Conservation (phyloP, 2,888 invertebrate genomes). For the Catocala sponsa region DNA sequence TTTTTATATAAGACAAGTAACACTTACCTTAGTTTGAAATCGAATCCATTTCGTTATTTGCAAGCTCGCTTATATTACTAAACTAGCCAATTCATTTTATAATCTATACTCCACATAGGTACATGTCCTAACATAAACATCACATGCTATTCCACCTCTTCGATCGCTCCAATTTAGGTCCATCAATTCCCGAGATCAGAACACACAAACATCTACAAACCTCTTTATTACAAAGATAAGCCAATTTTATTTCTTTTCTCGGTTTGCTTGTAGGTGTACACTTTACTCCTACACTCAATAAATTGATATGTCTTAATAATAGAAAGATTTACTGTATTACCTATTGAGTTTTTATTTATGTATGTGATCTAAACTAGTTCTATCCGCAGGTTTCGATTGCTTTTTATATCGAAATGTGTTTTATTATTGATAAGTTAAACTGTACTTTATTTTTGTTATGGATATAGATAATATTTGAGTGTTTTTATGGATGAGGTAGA, state of each 20-base stretch:
- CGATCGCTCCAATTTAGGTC: constrained; percentile 19
- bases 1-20: too few species aligned
- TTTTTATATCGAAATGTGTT: neutral
- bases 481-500: too few species aligned
- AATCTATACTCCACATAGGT: too few species aligned
- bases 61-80: too few species aligned
- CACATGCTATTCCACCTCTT: neutral
- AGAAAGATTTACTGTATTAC: constrained; percentile 36
- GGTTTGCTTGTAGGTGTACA: constrained; percentile 29
- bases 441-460: too few species aligned
- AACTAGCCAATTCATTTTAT: too few species aligned
- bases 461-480: too few species aligned
- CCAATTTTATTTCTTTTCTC: constrained; percentile 48
- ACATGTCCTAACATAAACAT: too few species aligned
- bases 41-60: too few species aligned
- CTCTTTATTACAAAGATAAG: constrained; percentile 53
- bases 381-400: neutral
- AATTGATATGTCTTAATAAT: constrained; percentile 61
- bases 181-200: constrained; percentile 30
- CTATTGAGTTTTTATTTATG: constrained; percentile 38
- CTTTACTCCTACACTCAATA: constrained; percentile 52
- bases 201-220: constrained; percentile 24
- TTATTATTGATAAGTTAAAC: neutral
- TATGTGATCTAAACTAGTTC: constrained; percentile 22
- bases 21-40: too few species aligned